Conservation (phyloP, 2,113 vertebrate species). For the Hyperopisus bebe region DNA sequence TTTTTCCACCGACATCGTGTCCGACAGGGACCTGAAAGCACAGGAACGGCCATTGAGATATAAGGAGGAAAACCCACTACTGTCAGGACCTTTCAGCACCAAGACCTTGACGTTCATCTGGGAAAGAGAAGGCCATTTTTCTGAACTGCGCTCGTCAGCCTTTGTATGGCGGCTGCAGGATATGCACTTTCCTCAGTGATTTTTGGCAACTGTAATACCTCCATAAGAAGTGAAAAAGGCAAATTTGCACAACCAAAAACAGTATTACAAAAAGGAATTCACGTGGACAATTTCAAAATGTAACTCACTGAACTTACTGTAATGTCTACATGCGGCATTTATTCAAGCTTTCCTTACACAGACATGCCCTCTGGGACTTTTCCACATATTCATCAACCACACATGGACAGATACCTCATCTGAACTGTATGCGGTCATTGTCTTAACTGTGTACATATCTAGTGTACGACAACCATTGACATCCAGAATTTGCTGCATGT, state of each 20-base stretch:
- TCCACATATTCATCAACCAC: background rate
- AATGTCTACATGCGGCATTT: background rate
- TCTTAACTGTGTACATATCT: background rate
- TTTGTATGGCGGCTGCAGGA: background rate
- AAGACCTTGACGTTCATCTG: background rate
- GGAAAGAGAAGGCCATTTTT: background rate
- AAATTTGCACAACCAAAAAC: background rate
- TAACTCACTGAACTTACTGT: background rate
- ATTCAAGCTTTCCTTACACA: background rate
- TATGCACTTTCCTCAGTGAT: background rate
- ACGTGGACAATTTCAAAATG: background rate
- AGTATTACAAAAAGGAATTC: background rate
- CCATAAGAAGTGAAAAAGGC: background rate
- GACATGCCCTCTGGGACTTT: background rate
- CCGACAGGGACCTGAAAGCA: slow-evolving; percentile 80
- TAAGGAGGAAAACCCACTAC: background rate
- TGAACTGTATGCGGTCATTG: background rate
- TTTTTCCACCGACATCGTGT: slow-evolving; percentile 99
- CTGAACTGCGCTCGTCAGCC: background rate
- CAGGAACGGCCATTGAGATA: background rate
- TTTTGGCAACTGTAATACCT: background rate
- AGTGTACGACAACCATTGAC: background rate
- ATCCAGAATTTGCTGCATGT: background rate
- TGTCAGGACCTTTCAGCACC: background rate
- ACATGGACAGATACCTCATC: background rate